These are phyloP conservation scores for Pocota personata DNA, from an alignment of 2,888 invertebrate species.

Conservation along the genomic window DNA sequence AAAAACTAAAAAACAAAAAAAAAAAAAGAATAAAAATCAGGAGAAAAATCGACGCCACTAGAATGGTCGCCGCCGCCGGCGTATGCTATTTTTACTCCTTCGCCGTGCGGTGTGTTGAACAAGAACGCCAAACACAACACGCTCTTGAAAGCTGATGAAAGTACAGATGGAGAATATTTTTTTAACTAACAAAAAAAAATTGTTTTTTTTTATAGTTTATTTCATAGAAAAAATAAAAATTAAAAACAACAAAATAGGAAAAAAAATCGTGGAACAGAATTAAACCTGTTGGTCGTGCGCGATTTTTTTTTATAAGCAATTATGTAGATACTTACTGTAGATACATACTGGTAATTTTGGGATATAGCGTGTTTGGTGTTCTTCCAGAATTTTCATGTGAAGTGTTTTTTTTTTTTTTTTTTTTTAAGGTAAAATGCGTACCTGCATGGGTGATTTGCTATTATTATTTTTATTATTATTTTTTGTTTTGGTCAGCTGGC, in stretches of 20 bases:
- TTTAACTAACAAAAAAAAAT: background rate
- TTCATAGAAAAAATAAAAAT: background rate
- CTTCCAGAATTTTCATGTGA: background rate
- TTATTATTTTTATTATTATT: background rate
- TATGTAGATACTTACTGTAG: constrained; percentile 10
- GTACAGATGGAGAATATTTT: constrained; percentile 25
- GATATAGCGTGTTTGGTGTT: background rate
- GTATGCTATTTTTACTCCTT: constrained; percentile 53
- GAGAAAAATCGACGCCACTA: constrained; percentile 55
- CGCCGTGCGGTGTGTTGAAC: background rate
- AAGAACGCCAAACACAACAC: constrained; percentile 36
- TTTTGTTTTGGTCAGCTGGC: background rate
- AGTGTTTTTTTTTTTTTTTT: background rate
- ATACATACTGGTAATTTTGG: constrained; percentile 14
- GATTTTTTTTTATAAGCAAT: constrained; percentile 18
- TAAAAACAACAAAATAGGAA: background rate
- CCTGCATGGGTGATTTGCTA: background rate
- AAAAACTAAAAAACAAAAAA: constrained; percentile 8
- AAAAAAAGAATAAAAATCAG: constrained; percentile 4
- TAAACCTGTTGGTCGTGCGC: constrained; percentile 49
- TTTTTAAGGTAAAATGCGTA: background rate
- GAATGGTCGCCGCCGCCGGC: constrained; percentile 31
- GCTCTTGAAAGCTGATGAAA: constrained; percentile 53
- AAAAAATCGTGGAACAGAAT: background rate
- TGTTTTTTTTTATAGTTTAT: constrained; percentile 10